Conservation (phyloP, 1,140 invertebrate species). For the Drosophila erecta region DNA sequence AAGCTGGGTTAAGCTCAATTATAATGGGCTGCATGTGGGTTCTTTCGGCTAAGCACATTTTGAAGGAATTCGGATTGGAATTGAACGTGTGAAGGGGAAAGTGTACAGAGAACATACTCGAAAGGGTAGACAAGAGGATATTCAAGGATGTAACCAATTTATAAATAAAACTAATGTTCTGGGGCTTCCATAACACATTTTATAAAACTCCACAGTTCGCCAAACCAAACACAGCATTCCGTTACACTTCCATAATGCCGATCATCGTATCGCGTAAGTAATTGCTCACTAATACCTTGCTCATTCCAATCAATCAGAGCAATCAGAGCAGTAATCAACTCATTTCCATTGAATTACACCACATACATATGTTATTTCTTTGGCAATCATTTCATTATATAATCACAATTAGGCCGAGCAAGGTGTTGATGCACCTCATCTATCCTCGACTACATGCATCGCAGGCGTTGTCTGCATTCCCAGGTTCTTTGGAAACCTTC, state of each 20-base stretch:
- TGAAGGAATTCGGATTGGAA: slow-evolving; percentile 35
- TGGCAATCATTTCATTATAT: slow-evolving; percentile 39
- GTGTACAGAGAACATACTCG: neutral
- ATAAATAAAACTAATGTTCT: neutral
- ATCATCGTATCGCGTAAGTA: neutral
- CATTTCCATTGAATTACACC: slow-evolving; percentile 29
- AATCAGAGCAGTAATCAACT: slow-evolving; percentile 27
- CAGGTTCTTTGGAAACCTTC: slow-evolving; percentile 35
- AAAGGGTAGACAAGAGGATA: neutral
- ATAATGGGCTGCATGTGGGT: slow-evolving; percentile 38
- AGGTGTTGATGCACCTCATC: slow-evolving; percentile 27
- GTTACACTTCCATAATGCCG: neutral
- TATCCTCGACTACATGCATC: neutral
- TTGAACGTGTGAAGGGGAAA: neutral
- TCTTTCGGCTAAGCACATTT: slow-evolving; percentile 38
- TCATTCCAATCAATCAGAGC: neutral
- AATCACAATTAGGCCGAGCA: slow-evolving; percentile 31
- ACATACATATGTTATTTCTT: slow-evolving; percentile 18
- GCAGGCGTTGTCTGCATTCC: neutral
- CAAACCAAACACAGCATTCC: neutral
- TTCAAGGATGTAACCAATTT: slow-evolving; percentile 5
- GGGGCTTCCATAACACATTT: neutral
- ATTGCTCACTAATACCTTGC: slow-evolving; percentile 1
- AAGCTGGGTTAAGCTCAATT: slow-evolving; percentile 41
- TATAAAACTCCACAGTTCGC: neutral